A percentile compares a stretch with the other conserved stretches of the same genome.
Conservation (phyloP, 2,888 invertebrate genomes). For the Pseudolycoriella hygida region DNA sequence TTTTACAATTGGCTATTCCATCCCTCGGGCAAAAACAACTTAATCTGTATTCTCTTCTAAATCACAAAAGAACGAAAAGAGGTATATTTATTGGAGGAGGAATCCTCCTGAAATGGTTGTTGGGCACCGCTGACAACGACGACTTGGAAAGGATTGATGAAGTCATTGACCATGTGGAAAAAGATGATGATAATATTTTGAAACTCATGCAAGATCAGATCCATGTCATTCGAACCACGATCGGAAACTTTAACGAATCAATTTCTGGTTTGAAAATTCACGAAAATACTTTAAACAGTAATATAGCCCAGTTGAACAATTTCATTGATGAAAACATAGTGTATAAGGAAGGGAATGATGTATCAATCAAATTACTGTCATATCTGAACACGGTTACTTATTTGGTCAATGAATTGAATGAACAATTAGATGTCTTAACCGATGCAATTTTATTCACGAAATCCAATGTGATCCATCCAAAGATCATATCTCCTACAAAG, state of each 20-base stretch:
- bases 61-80: slow-evolving; percentile 4
- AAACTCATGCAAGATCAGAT: slow-evolving; percentile 12
- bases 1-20: background rate
- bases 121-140: slow-evolving; percentile 6
- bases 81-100: slow-evolving; percentile 6
- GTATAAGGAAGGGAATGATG: slow-evolving; percentile 5
- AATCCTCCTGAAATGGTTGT: slow-evolving; percentile 6
- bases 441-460: slow-evolving; percentile 10
- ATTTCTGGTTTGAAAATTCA: slow-evolving; percentile 10
- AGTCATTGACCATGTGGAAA: slow-evolving; percentile 10
- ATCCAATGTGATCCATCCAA: slow-evolving; percentile 12
- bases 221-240: slow-evolving; percentile 10
- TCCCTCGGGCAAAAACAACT: slow-evolving; percentile 1
- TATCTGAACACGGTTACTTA: slow-evolving; percentile 10
- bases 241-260: slow-evolving; percentile 11
- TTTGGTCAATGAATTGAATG: slow-evolving; percentile 9
- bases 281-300: slow-evolving; percentile 11
- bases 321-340: slow-evolving; percentile 6
- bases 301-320: slow-evolving; percentile 8
- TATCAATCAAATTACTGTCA: slow-evolving; percentile 2
- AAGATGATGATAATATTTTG: slow-evolving; percentile 9
- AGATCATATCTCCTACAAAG: slow-evolving; percentile 10
- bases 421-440: slow-evolving; percentile 9
- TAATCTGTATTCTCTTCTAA: background rate
- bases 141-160: slow-evolving; percentile 10